Evolutionary conservation across 2,797 vertebrate species (phyloP), one percentile per base, ranked within the genome.

Genomic region (Rachycentron canadum): DNA sequence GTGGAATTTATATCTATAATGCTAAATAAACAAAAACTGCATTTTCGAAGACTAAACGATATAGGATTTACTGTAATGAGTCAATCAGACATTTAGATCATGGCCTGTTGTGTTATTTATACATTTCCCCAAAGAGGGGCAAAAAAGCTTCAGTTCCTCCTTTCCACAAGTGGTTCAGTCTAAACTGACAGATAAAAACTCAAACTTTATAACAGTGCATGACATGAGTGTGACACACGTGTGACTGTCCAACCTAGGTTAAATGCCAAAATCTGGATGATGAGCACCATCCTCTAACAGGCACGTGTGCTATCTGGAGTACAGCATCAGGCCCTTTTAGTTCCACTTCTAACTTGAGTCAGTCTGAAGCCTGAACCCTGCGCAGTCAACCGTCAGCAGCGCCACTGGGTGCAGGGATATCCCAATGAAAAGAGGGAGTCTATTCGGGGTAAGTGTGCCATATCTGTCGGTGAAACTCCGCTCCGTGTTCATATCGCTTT

Each of bases 371-470:
- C 61, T 84, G 80, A 77, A 76, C 78, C 34, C 78, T 91, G 89
- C 90, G 87, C 92, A 92, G 89, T 91, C 89, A 65, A 36, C 78
- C 81, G 78, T 89, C 92, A 88, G 84, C 86, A 87, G 90, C 92
- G 88, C 89, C 92, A 87, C 92, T 66, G 88, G 89, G 47, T 81
- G 87, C 89, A 40, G 87, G 91, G 90, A 90, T 87, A 91, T 90
- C 90, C 90, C 83, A 67, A 84, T 72, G 87, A 82, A 71, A 77
- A 76, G n/a, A n/a, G 70, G 57, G 65, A 71, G 58, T 34, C 79
- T 77, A 36, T 34, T 56, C 65, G 69, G 90, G 92, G 91, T 94
- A 91, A 93, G 93, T 59, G 79, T 62, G 55, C 53, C 67, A 57
- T 63, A 64, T 86, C 13, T 10, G 30, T 28, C 64, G 53, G 32